Conservation (phyloP, 2,113 vertebrate genomes). For the Cranoglanis bouderius region DNA sequence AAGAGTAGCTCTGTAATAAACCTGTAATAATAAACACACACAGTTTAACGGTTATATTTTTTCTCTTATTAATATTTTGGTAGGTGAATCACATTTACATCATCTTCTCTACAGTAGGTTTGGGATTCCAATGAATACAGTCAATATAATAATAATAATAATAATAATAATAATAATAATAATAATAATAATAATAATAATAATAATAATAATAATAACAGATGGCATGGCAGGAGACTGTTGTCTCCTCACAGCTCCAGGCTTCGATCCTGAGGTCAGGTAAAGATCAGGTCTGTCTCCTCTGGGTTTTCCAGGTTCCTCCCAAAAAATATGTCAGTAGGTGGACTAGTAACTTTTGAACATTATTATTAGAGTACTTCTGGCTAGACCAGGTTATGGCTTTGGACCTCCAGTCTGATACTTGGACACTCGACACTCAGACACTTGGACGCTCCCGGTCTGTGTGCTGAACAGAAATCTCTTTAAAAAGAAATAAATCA, state of each 20-base stretch:
- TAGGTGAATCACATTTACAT: not conserved
- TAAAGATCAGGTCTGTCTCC: not conserved
- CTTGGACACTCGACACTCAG: not conserved
- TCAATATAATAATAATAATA: not conserved
- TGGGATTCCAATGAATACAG: no score
- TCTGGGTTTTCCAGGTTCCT: not conserved
- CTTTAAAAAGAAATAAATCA: no score
- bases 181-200: not conserved
- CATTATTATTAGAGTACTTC: not conserved
- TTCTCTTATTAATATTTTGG: not conserved
- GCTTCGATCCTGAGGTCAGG: not conserved
- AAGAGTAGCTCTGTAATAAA: not conserved
- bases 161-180: not conserved
- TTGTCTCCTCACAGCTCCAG: not conserved
- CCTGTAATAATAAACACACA: not conserved
- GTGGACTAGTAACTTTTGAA: not conserved
- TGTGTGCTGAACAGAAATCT: not conserved
- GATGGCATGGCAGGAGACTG: no score
- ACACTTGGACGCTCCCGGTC: not conserved
- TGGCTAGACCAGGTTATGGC: not conserved
- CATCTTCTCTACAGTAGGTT: no score
- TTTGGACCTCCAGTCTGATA: not conserved
- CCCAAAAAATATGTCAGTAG: not conserved
- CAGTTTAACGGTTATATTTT: not conserved
- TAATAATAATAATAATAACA: not conserved